Evolutionary conservation across 1,140 invertebrate species (phyloP), one percentile per base, ranked within the genome.

Genomic region (Olivierus martensii): DNA sequence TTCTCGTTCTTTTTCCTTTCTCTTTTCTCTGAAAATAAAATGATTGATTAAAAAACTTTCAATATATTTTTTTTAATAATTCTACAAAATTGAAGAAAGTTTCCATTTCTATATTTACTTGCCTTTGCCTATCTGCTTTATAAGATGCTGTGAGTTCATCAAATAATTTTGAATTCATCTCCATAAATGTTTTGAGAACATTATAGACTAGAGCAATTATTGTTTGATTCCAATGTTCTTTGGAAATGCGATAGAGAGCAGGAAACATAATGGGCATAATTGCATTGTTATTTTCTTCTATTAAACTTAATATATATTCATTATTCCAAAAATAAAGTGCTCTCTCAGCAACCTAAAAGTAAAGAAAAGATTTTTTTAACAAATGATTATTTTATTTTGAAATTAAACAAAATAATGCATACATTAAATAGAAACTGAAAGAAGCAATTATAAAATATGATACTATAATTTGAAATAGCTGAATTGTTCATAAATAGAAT

Each of bases 161-260:
- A 69, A 99, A 99, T 19, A 99, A 75, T 68, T 93, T 96, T 71
- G 98, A 94, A 75, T 99, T 97, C 87, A 99, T 98, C 72, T 99
- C 95, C 92, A 97, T 99, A 67, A 99, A 96, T 19, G 98, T 73
- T 68, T 99, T 99, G 37, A 99, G 76, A n/a, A 94, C 94, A 78
- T 99, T 99, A 71, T 99, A 99, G 61, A 99, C 96, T 52, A 99
- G 78, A 53, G 95, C 95, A 69, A 98, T 91, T 62, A 99, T 99
- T 41, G 94, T 99, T 76, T 98, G 98, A 74, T 99, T 99, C 95
- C 95, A 99, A 70, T 99, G 95, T 65, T 87, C 89, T 72, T 97
- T 94, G 21, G 90, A 95, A 71, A 93, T 95, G 63, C 84, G 85
- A 71, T 97, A 97, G 56, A 99, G 75, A 58, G 92, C 85, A 43